Conservation (phyloP, 1,140 invertebrate genomes). For the Drosophila pachea region DNA sequence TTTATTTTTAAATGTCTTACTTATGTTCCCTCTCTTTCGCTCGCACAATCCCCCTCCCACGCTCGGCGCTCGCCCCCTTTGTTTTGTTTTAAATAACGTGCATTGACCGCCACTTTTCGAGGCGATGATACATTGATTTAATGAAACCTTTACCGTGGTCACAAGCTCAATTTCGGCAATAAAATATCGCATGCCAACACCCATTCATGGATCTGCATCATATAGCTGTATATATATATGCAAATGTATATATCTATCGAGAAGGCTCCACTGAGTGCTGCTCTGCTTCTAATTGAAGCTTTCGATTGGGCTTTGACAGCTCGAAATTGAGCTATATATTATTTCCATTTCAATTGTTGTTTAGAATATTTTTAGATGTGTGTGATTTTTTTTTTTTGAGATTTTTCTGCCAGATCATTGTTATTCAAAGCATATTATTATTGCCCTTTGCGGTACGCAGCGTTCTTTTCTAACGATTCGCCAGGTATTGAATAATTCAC, state of each 20-base stretch:
- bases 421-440: constrained; percentile 25
- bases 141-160: constrained; percentile 23
- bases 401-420: constrained; percentile 6
- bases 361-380: too few species aligned
- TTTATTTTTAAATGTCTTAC: constrained; percentile 13
- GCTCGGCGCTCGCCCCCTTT: not conserved
- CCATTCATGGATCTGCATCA: constrained; percentile 17
- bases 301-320: too few species aligned
- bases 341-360: too few species aligned
- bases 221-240: not conserved
- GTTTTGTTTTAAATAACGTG: constrained; percentile 48
- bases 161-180: constrained; percentile 28
- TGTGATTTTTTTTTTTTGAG: too few species aligned
- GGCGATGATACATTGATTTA: constrained; percentile 54
- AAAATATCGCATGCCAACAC: constrained; percentile 15
- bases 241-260: not conserved
- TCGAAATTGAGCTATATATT: too few species aligned
- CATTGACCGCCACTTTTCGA: constrained; percentile 59
- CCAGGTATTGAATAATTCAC: constrained; percentile 42
- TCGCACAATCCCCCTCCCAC: not conserved
- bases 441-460: constrained; percentile 41
- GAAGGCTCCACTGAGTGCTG: too few species aligned
- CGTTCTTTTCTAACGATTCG: constrained; percentile 63
- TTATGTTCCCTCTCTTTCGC: constrained; percentile 3
- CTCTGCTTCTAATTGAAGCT: too few species aligned